Percentiles rank a stretch among this genome's conserved stretches.
phyloP scores from a whole-genome alignment of 2,888 invertebrate species.

The Amblyjoppa proteus region DNA sequence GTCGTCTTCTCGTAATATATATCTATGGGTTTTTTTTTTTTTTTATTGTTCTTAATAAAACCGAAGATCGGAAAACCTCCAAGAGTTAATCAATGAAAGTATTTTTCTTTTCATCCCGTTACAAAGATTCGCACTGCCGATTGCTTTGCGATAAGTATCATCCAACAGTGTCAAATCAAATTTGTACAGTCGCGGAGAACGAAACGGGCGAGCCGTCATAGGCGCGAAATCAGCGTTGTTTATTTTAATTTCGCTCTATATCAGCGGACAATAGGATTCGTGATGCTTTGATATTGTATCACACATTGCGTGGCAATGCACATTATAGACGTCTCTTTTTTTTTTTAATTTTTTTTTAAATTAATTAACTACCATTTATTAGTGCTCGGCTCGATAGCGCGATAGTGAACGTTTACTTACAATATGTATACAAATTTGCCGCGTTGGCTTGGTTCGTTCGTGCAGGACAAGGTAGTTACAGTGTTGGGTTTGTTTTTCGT shows the following conservation, averaged over 20 bases:
- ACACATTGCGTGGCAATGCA: conserved; percentile 73
- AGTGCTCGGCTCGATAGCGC: conserved; percentile 72
- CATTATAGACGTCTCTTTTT: conserved; percentile 47
- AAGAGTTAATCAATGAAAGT: conserved; percentile 29
- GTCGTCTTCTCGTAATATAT: conserved; percentile 16
- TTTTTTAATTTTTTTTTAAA: conserved; percentile 34
- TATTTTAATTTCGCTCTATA: conserved; percentile 45
- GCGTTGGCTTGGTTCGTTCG: conserved; percentile 67
- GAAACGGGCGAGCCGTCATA: conserved; percentile 73
- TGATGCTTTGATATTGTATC: conserved; percentile 71
- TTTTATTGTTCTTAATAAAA: conserved; percentile 38
- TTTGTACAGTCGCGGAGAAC: conserved; percentile 77
- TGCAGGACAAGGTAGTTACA: conserved; percentile 60
- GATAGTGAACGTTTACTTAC: conserved; percentile 74
- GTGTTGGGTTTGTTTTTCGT: conserved; percentile 35
- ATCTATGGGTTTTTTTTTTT: conserved; percentile 13
- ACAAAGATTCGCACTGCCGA: conserved; percentile 52
- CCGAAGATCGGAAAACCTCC: conserved; percentile 10
- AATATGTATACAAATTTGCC: conserved; percentile 74
- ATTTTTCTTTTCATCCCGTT: conserved; percentile 25
- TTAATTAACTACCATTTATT: conserved; percentile 69
- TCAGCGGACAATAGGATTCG: conserved; percentile 67
- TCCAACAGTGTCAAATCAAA: conserved; percentile 75
- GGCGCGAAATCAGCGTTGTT: conserved; percentile 53
- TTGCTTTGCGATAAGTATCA: conserved; percentile 68